Evolutionary conservation across 2,797 vertebrate genomes (phyloP).

Genomic region (Oreochromis grahami): DNA sequence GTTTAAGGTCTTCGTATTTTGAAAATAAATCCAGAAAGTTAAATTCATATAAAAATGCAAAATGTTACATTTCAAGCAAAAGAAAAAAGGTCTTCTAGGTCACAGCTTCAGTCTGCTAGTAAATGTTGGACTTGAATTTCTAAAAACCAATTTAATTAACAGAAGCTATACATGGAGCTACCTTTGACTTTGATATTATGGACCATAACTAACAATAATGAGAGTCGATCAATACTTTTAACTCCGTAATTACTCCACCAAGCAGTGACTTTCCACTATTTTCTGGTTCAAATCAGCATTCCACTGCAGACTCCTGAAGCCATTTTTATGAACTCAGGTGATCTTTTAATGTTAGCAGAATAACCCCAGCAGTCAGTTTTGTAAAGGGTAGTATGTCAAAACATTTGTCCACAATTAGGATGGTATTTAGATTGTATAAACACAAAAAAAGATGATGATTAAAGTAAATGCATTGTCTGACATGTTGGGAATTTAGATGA

Average conservation of each 20-base stretch:
- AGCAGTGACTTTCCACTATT: neutral
- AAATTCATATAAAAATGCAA: neutral
- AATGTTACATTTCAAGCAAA: neutral
- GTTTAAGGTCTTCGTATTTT: neutral
- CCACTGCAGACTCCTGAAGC: neutral
- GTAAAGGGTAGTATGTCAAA: neutral
- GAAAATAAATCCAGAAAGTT: neutral
- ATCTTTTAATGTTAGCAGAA: neutral
- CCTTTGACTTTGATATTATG: neutral
- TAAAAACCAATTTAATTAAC: neutral
- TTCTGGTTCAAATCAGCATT: constrained; percentile 1
- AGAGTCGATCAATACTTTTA: constrained; percentile 21
- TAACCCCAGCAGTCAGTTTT: neutral
- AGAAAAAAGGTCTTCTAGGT: neutral
- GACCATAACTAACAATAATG: neutral
- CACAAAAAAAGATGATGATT: neutral
- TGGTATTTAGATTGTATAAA: neutral
- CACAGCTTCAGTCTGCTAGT: neutral
- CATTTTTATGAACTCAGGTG: neutral
- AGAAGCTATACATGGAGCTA: neutral
- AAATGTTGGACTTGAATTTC: neutral
- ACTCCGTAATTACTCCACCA: constrained; percentile 4
- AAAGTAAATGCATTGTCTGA: neutral
- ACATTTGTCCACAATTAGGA: neutral
- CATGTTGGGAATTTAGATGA: neutral